Evolutionary conservation across 2,797 vertebrate species (phyloP), one percentile per base, ranked within the genome.

Genomic region (Pseudomugil tenellus): DNA sequence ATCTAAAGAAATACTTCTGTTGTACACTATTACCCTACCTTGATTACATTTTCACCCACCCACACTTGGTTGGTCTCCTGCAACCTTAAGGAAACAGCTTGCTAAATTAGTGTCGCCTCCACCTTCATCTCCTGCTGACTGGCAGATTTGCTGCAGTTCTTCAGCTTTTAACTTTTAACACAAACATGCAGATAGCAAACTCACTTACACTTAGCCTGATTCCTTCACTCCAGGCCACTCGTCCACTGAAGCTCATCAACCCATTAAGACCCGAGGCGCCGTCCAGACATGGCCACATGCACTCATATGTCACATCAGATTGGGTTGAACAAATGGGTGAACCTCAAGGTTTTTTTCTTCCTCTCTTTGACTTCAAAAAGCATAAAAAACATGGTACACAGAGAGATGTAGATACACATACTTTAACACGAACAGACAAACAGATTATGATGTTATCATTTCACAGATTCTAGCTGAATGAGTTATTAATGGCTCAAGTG

Each of bases 1-100:
- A 32, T 80, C 1, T 41, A 8, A 21, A 53, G 56, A 25, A 79
- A 48, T 69, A 52, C 2, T 3, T 58, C 19, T 32, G 10, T 32
- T 43, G 34, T 69, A 54, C 26, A 3, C 31, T 41, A 32, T 12
- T 60, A 72, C 57, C 55, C 46, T 69, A 46, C 82, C 77, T 73
- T 82, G 63, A 83, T 86, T 68, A 71, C 60, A 84, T 84, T 87
- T 87, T 39, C 5, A 23, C 75, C 62, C 74, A 61, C 74, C 77
- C 69, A 76, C 83, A 67, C 67, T 51, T n/a, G 0, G 56, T 63
- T 49, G 55, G 32, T 60, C 64, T 83, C 76, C 74, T 67, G 77
- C 59, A 67, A 71, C 69, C 81, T 80, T 82, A 82, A 88, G 86
- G 84, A 78, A 79, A 81, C 75, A 74, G 74, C 79, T 70, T 68